Evolutionary conservation across 2,113 vertebrate genomes (phyloP).

Genomic region (Oncorhynchus tshawytscha): DNA sequence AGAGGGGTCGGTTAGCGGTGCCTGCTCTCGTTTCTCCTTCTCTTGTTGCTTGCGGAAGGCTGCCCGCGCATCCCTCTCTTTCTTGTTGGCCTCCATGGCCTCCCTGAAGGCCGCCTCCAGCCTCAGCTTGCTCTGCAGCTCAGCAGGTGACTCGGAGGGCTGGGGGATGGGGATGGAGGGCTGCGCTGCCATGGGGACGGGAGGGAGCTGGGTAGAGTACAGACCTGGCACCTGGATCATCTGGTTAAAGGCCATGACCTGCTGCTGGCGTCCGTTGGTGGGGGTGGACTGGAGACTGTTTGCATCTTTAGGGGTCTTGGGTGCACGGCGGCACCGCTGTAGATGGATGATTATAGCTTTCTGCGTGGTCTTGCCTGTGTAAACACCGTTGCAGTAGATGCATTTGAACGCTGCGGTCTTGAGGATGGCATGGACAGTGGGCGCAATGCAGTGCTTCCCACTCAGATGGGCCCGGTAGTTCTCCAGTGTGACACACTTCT

Average conservation of each 20-base stretch:
- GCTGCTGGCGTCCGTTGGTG: constrained; percentile 1
- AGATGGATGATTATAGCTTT: constrained; percentile 91
- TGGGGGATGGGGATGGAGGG: constrained; percentile 9
- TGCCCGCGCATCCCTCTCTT: constrained; percentile 69
- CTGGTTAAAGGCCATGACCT: background rate
- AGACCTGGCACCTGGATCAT: background rate
- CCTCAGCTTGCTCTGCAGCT: constrained; percentile 64
- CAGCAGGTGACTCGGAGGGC: constrained; percentile 34
- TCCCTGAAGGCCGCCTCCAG: constrained; percentile 68
- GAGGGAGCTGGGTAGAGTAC: background rate
- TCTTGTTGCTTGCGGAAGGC: constrained; percentile 76
- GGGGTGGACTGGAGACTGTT: constrained; percentile 15
- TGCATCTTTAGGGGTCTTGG: constrained; percentile 73
- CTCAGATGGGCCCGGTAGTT: constrained; percentile 86
- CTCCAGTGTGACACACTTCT: constrained; percentile 75
- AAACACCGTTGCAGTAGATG: constrained; percentile 95
- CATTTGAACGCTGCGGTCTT: constrained; percentile 94
- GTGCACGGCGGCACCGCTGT: constrained; percentile 87
- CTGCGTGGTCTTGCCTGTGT: constrained; percentile 90
- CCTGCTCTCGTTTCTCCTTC: constrained; percentile 53
- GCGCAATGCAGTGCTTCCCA: constrained; percentile 89
- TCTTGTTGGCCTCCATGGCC: constrained; percentile 68
- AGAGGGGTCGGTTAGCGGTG: constrained; percentile 40
- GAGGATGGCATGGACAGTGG: constrained; percentile 89
- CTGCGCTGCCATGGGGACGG: constrained; percentile 33